Evolutionary conservation across 37 sponge, comb jelly and placozoan species (phyloP).

Genomic region (Ianthella basta): DNA sequence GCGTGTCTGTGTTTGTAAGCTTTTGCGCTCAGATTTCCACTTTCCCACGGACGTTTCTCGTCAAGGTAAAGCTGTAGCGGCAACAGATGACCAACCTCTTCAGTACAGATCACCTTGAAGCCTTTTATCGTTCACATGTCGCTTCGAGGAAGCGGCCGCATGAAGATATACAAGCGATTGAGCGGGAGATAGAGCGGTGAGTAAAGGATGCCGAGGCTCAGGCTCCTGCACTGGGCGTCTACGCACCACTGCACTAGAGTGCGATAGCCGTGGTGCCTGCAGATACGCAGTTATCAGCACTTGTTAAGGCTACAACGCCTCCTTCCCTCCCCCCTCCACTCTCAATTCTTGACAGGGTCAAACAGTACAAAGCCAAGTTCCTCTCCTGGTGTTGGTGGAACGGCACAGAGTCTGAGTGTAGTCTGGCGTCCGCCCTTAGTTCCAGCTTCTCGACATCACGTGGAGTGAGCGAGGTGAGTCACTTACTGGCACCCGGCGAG

Average conservation of each 20-base stretch:
- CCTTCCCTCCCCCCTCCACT: not conserved
- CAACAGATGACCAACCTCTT: constrained; percentile 6
- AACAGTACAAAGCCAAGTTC: constrained; percentile 17
- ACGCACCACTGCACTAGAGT: too few relatives aligned
- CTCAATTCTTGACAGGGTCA: not conserved
- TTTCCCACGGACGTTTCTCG: too few relatives aligned
- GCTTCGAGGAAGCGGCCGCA: constrained; percentile 17
- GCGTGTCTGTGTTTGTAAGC: too few relatives aligned
- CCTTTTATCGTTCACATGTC: constrained; percentile 22
- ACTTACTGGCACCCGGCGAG: too few relatives aligned
- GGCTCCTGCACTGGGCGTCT: too few relatives aligned
- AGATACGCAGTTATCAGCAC: not conserved
- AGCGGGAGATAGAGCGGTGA: constrained; percentile 21
- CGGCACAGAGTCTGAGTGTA: too few relatives aligned
- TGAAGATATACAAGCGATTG: constrained; percentile 27
- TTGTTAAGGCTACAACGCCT: not conserved
- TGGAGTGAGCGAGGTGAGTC: too few relatives aligned
- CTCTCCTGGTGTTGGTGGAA: constrained; percentile 15
- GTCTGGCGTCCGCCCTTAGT: too few relatives aligned
- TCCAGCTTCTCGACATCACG: too few relatives aligned
- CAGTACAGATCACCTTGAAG: constrained; percentile 17
- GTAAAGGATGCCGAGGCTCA: not conserved
- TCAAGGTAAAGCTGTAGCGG: too few relatives aligned
- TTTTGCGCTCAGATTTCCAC: too few relatives aligned
- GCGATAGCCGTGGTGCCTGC: too few relatives aligned